phyloP scores from a whole-genome alignment of 2,888 invertebrate species.

The Drosophila anceps region DNA sequence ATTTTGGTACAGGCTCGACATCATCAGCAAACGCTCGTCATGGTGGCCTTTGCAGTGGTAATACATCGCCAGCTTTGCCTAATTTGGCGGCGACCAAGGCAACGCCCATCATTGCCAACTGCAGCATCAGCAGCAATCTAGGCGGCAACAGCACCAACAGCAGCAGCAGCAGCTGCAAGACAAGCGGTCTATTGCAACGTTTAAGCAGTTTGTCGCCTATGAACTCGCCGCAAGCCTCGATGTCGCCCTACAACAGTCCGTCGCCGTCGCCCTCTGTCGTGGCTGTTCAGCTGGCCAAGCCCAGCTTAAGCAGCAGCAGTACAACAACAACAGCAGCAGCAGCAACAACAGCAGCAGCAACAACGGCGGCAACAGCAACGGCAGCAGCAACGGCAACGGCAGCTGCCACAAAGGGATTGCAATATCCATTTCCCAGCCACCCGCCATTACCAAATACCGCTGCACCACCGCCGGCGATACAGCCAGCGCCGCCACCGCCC shows the following conservation, averaged over 20 bases:
- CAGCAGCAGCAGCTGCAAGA: constrained; percentile 41
- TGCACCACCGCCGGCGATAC: constrained; percentile 77
- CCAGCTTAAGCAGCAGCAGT: constrained; percentile 23
- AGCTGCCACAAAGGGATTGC: constrained; percentile 86
- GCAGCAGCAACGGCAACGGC: constrained; percentile 25
- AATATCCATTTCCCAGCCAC: constrained; percentile 92
- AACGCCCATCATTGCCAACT: constrained; percentile 63
- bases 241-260: constrained; percentile 85
- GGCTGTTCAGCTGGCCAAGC: constrained; percentile 44
- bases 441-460: constrained; percentile 87
- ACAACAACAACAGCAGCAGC: constrained; percentile 7
- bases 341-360: constrained; percentile 10
- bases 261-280: constrained; percentile 84
- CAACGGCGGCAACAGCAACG: constrained; percentile 15
- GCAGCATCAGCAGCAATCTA: constrained; percentile 34
- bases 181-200: constrained; percentile 78
- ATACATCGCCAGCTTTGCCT: constrained; percentile 83
- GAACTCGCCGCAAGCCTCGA: constrained; percentile 85
- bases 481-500: constrained; percentile 76
- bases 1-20: constrained; percentile 46
- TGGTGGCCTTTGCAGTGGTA: constrained; percentile 64
- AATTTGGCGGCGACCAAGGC: constrained; percentile 84
- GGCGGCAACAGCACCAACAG: constrained; percentile 38
- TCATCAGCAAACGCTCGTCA: constrained; percentile 38
- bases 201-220: constrained; percentile 84